Base-by-base conservation (phyloP, 2,113 vertebrate species). In the Fulica atra region DNA sequence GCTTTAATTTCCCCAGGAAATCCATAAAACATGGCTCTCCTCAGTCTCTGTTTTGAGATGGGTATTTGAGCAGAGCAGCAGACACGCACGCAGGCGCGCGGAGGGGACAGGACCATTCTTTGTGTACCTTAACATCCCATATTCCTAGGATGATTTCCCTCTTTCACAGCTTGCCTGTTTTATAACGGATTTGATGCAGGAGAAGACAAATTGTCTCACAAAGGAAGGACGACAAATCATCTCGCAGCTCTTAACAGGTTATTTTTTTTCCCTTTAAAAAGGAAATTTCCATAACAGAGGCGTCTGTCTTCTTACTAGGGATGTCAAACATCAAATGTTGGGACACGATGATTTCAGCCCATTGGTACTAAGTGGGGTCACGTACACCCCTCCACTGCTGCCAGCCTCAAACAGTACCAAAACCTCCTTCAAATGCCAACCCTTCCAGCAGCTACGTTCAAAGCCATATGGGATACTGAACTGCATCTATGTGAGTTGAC, bases 91-190 rank as follows among this genome's bases (percentile, higher is more conserved):
- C 42, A 40, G 31, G 40, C 15, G 10, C 28, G 8, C 3, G 5
- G 63, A 42, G 64, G 40, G 46, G 64, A 26, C 42, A 36, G 46
- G 64, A 26, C 42, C 59, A 6, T 82, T 59, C 95, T 57, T 53
- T 82, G 96, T 91, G 81, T 60, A 89, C 89, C 95, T 97, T 95
- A 93, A 95, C 94, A 96, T 94, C 95, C 95, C 95, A 70, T 44
- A 92, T 94, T 96, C 95, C 95, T 74, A 65, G 95, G 96, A 97
- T 91, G 93, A 97, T 95, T 97, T 96, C 96, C 95, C 96, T 95
- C 96, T 88, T 98, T 97, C 98, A 97, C 97, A 98, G 97, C 97
- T 96, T 98, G 98, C 98, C 98, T 98, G 96, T 93, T 98, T 97
- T 90, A 78, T 96, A 98, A 98, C 97, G 94, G 96, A 98, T 98